These are phyloP conservation scores for Frieseomelitta varia DNA, from an alignment of 1,140 invertebrate species.

Conservation along the genomic window DNA sequence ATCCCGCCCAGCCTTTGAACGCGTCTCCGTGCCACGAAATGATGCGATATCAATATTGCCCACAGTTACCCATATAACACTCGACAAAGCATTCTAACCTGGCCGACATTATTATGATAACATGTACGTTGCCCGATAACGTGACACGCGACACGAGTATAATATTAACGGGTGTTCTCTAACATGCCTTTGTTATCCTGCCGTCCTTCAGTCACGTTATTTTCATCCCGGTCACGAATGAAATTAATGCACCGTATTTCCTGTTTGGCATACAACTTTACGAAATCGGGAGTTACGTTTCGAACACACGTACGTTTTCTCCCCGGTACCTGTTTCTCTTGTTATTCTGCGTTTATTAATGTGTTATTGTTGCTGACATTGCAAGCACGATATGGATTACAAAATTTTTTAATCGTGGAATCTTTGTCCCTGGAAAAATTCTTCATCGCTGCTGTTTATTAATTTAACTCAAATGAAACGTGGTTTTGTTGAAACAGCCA, in stretches of 20 bases:
- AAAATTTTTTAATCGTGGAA: too few relatives aligned
- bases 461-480: too few relatives aligned
- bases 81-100: slow-evolving; percentile 51
- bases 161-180: slow-evolving; percentile 25
- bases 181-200: slow-evolving; percentile 21
- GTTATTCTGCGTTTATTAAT: background rate
- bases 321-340: too few relatives aligned
- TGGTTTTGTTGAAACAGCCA: too few relatives aligned
- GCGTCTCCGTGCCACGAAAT: slow-evolving; percentile 26
- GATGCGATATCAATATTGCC: slow-evolving; percentile 55
- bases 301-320: too few relatives aligned
- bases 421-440: too few relatives aligned
- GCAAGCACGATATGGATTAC: too few relatives aligned
- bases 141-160: slow-evolving; percentile 33
- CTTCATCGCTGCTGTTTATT: too few relatives aligned
- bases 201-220: slow-evolving; percentile 6
- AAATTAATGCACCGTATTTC: slow-evolving; percentile 24
- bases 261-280: background rate
- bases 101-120: slow-evolving; percentile 43
- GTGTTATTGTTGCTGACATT: too few relatives aligned
- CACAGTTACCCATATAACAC: slow-evolving; percentile 28
- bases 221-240: slow-evolving; percentile 35
- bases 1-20: slow-evolving; percentile 41
- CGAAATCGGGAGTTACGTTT: background rate
- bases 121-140: slow-evolving; percentile 33